Base-by-base conservation (phyloP, 1,140 invertebrate species). In the Pogonus chalceus region DNA sequence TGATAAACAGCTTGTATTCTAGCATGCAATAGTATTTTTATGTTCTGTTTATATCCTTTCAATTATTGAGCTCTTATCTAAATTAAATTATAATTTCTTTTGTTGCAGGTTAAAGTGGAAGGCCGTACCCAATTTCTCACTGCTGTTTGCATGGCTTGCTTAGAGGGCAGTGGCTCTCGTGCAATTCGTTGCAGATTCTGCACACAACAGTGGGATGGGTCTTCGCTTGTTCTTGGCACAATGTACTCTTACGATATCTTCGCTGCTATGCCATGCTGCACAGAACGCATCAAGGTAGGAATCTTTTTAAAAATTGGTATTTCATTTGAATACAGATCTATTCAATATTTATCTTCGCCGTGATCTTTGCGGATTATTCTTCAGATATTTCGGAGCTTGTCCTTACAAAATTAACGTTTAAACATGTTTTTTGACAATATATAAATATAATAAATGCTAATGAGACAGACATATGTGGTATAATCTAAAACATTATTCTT, bases 161-260 rank as follows among this genome's bases (percentile, higher is more conserved):
- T 93, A 61, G 90, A 94, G 68, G 87, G 88, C 31, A 86, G 82
- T 58, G 83, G 82, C 21, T 82, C 83, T 55, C 80, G 85, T 54
- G 73, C 73, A 47, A 80, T 92, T 46, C 75, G 80, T 52, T 93
- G 90, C 75, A 73, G 79, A 58, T 87, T 84, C 69, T 97, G 94
- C 71, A 83, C 82, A 52, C 80, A 82, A 55, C 83, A 82, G 53
- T 98, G 94, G 93, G 88, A 94, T 69, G 94, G 94, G 16, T 89
- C 88, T 4, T 88, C 88, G 26, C 79, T 97, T 39, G 89, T 96
- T 26, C 76, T 97, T 16, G 94, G 95, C 46, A 95, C 92, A 50
- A 95, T 96, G 91, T 98, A 98, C 72, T 90, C 92, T 43, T 98
- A 96, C 65, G 94, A 98, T 72, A 92, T 98, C 57, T 97, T 98